These are phyloP conservation scores for Cervus canadensis DNA, from an alignment of 2,113 vertebrate genomes.

Conservation along the genomic window DNA sequence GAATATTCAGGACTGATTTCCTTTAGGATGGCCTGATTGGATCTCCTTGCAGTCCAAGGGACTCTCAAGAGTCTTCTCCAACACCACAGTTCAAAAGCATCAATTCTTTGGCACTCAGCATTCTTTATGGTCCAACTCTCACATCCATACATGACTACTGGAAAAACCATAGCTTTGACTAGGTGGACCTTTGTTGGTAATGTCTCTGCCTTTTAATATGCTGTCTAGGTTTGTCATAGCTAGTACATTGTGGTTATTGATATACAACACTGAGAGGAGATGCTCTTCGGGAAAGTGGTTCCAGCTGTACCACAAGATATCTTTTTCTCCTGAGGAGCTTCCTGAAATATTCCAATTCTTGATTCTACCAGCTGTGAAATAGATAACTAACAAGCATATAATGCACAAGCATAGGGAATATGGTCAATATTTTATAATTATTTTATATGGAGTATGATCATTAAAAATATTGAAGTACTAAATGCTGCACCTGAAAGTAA, in stretches of 20 bases:
- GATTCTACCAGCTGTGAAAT: background rate
- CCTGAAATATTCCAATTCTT: background rate
- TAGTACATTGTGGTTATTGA: background rate
- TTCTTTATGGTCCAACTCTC: background rate
- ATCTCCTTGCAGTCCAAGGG: background rate
- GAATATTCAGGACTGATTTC: background rate
- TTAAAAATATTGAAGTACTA: background rate
- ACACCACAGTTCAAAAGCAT: too few species aligned
- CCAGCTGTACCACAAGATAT: background rate
- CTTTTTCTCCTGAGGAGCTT: background rate
- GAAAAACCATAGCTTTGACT: background rate
- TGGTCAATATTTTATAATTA: background rate
- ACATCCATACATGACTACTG: background rate
- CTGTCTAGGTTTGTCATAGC: background rate
- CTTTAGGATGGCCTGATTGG: background rate
- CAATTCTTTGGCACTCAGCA: background rate
- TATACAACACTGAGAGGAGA: background rate
- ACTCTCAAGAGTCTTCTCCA: too few species aligned
- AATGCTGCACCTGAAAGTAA: too few species aligned
- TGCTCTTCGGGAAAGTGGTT: background rate
- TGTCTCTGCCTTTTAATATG: background rate
- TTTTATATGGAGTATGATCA: background rate
- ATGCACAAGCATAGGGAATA: background rate
- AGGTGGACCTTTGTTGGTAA: background rate
- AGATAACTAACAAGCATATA: background rate